A percentile compares a stretch with the other conserved stretches of the same genome.
These are phyloP conservation scores for Macquaria australasica DNA, from an alignment of 2,113 vertebrate genomes.

Conservation along the genomic window DNA sequence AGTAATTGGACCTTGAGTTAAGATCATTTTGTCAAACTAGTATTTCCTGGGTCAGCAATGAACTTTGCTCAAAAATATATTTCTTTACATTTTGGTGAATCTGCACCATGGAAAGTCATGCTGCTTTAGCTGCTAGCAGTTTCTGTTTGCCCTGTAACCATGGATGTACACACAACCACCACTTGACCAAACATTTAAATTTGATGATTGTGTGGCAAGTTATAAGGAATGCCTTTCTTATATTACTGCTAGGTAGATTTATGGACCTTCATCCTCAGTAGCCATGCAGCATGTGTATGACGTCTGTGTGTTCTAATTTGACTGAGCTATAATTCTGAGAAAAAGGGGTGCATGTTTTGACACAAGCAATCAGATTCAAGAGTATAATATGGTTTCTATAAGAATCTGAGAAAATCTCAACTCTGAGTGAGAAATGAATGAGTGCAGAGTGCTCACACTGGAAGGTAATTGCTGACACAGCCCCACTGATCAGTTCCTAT, in stretches of 20 bases:
- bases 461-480: slow-evolving; percentile 42
- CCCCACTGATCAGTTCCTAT: slow-evolving; percentile 35
- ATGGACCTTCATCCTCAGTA: neutral
- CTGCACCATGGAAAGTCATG: no score
- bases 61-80: no score
- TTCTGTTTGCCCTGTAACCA: neutral
- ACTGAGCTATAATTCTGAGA: neutral
- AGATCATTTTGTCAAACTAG: no score
- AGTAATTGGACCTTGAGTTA: no score
- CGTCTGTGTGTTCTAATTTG: neutral
- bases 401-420: neutral
- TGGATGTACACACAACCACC: no score
- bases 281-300: neutral
- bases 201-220: no score
- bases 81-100: no score
- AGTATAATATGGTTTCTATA: neutral
- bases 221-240: neutral
- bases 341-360: neutral
- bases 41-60: no score
- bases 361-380: neutral
- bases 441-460: slow-evolving; percentile 11
- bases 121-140: neutral
- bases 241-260: neutral
- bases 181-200: no score
- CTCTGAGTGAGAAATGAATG: slow-evolving; percentile 32